Conservation (phyloP, 2,113 vertebrate genomes). For the Stictonetta naevosa region DNA sequence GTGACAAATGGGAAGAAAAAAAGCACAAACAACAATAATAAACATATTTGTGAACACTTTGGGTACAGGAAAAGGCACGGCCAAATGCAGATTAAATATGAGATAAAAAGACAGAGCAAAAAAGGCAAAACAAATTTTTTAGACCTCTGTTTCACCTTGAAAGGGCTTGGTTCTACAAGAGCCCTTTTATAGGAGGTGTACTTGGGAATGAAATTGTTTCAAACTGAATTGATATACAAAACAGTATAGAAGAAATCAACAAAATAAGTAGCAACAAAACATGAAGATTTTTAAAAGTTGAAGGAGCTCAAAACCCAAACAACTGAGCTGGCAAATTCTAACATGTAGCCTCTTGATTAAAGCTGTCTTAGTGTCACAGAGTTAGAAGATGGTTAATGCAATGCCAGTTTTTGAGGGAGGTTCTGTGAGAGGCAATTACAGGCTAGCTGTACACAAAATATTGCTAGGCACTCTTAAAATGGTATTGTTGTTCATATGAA, state of each 20-base stretch:
- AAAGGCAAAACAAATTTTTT: background rate
- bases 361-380: background rate
- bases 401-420: background rate
- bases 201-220: background rate
- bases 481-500: background rate
- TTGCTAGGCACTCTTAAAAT: background rate
- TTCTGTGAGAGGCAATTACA: background rate
- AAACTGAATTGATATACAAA: background rate
- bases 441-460: background rate
- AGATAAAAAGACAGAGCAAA: background rate
- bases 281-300: background rate
- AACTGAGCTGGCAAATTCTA: background rate
- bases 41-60: background rate
- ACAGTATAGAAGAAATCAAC: background rate
- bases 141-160: background rate
- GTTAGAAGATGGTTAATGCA: background rate
- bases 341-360: background rate
- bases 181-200: rapidly evolving
- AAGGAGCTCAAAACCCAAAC: background rate
- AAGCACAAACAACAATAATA: background rate
- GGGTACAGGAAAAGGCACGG: background rate
- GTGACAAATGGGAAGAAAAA: background rate
- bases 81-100: background rate
- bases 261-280: background rate
- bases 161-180: background rate